Base-by-base conservation (phyloP, 2,113 vertebrate genomes). In the Bos indicus region DNA sequence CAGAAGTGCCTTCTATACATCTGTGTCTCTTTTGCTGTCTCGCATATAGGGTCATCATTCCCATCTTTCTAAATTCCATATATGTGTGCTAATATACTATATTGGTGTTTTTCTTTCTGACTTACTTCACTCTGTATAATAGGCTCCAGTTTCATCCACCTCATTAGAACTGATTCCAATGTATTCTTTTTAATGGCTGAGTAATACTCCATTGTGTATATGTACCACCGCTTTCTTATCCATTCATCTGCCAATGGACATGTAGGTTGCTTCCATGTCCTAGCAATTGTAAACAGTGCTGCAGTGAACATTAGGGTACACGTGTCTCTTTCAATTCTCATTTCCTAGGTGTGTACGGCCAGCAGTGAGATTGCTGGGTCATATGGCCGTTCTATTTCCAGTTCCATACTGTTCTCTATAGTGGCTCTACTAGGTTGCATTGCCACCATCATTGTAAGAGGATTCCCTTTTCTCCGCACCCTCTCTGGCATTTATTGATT, bases 31-130 rank as follows among this genome's bases (percentile, higher is more conserved):
- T 67, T 67, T 67, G 33, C 33, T 19, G 7, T 19, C 62, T 67
- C 0, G 0, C 16, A 10, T 67, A 67, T 19, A 67, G 3, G 33
- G 16, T 67, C 33, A 67, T n/a, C 33, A 10, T n/a, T 67, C 1
- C 16, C 33, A n/a, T 67, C 64, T 19, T 67, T 67, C 33, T 36
- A 67, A 67, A 67, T 67, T 67, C 64, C 33, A 67, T 67, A 67
- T 36, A 36, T 67, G 19, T 67, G 64, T 19, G 8, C 16, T 36
- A 67, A 19, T 36, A 11, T 67, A n/a, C 4, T 36, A 17, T 71
- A 36, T 36, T 71, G n/a, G 17, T 36, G 33, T 67, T 67, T 67
- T 67, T 36, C 16, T 67, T 67, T 67, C 64, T 67, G 64, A 10
- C 33, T 67, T 36, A 67, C 64, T 36, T 67, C 33, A 67, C 33